These are phyloP conservation scores for Eutrigla gurnardus DNA, from an alignment of 2,797 vertebrate genomes.

Conservation along the genomic window DNA sequence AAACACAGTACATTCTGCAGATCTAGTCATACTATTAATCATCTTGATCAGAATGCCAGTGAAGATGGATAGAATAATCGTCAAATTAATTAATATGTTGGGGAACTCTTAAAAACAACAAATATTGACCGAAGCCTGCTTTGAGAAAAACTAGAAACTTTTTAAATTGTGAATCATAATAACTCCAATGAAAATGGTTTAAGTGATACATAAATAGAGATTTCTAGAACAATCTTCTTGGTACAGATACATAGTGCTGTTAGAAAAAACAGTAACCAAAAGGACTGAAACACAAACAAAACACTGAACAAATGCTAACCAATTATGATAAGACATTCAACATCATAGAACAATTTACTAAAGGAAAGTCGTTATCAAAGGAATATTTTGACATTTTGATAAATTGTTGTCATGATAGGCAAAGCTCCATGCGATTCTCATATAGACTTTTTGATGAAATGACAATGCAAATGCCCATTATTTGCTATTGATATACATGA, in stretches of 20 bases:
- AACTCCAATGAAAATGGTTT: neutral
- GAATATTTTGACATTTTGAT: neutral
- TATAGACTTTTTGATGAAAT: constrained; percentile 34
- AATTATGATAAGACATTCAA: neutral
- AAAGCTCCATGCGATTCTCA: neutral
- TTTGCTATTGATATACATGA: constrained; percentile 52
- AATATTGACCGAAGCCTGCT: neutral
- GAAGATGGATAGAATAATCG: no score
- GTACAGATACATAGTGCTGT: neutral
- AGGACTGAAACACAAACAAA: neutral
- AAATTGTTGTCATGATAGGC: neutral
- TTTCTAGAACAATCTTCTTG: neutral
- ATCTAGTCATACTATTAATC: neutral
- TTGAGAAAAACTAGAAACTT: neutral
- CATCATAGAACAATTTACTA: rapidly evolving
- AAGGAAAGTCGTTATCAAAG: neutral
- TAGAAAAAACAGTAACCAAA: neutral
- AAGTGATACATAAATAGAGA: neutral
- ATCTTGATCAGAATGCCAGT: no score
- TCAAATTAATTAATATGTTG: neutral
- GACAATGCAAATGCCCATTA: constrained; percentile 39
- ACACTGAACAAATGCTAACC: neutral
- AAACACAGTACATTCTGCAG: neutral
- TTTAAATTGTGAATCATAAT: neutral
- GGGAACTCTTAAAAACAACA: neutral